These are phyloP conservation scores for Melanostigma gelatinosum DNA, from an alignment of 2,113 vertebrate species.

Conservation along the genomic window DNA sequence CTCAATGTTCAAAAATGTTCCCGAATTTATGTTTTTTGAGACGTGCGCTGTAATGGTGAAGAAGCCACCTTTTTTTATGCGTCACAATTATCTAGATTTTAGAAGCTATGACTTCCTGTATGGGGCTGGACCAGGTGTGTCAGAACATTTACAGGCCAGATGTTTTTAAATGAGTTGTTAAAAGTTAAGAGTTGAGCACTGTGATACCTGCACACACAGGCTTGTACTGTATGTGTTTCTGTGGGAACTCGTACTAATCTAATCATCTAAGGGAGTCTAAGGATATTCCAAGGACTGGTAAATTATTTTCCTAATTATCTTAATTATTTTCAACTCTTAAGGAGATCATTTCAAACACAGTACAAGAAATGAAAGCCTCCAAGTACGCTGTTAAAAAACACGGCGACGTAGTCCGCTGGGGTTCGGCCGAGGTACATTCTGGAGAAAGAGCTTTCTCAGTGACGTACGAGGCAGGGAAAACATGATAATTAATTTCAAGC, in stretches of 20 bases:
- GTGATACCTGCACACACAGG: no score
- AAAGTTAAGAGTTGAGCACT: no score
- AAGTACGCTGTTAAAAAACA: conserved; percentile 15
- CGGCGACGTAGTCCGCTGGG: not conserved
- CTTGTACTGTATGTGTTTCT: no score
- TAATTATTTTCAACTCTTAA: conserved; percentile 8
- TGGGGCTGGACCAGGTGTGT: not conserved
- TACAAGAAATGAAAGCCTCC: conserved; percentile 21
- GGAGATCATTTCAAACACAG: conserved; percentile 13
- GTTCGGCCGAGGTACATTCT: conserved; percentile 1
- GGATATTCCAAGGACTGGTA: not conserved
- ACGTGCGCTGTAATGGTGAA: no score
- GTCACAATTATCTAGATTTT: not conserved
- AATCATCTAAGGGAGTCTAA: not conserved
- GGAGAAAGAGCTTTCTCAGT: conserved; percentile 25
- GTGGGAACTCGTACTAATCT: no score
- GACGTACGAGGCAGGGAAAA: conserved; percentile 36
- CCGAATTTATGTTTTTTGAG: not conserved
- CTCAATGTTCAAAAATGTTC: not conserved
- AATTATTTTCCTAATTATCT: conserved; percentile 17
- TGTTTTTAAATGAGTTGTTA: not conserved
- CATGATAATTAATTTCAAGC: conserved; percentile 63
- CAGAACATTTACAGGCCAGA: not conserved
- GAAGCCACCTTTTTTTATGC: no score
- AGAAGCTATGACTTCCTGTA: not conserved